Conservation (phyloP, 1,140 invertebrate genomes). For the Drosophila simulans region DNA sequence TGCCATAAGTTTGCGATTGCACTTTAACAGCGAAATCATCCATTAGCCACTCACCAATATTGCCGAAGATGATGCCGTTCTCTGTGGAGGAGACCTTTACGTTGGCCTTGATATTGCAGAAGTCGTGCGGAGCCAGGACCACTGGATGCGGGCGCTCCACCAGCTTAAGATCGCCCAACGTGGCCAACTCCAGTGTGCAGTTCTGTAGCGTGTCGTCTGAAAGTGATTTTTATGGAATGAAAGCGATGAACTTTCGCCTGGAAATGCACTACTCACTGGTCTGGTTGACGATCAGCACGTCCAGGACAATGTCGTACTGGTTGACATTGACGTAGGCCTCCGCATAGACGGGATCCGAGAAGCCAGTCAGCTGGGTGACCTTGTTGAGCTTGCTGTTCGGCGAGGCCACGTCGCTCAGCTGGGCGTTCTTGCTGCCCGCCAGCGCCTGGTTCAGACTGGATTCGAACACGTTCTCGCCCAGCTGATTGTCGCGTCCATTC, state of each 20-base stretch:
- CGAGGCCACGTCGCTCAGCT: slow-evolving; percentile 85
- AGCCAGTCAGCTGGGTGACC: slow-evolving; percentile 99
- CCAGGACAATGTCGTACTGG: slow-evolving; percentile 99
- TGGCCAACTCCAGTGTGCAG: slow-evolving; percentile 98
- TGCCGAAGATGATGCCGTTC: slow-evolving; percentile 99
- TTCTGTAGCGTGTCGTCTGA: slow-evolving; percentile 97
- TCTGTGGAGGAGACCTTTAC: slow-evolving; percentile 98
- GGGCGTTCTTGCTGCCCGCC: slow-evolving; percentile 86
- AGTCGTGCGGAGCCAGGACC: slow-evolving; percentile 97
- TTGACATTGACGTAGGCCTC: slow-evolving; percentile 99
- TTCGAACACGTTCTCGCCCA: slow-evolving; percentile 97
- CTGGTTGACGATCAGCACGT: slow-evolving; percentile 99
- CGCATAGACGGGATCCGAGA: slow-evolving; percentile 99
- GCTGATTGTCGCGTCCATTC: slow-evolving; percentile 89
- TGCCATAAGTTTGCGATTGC: not conserved
- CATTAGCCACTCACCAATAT: slow-evolving; percentile 90
- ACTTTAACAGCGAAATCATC: not conserved
- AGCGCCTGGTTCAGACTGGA: slow-evolving; percentile 96
- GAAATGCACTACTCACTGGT: slow-evolving; percentile 87
- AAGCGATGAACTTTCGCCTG: rapidly evolving
- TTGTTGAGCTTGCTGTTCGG: slow-evolving; percentile 90
- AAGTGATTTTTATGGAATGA: not conserved
- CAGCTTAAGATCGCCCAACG: slow-evolving; percentile 98
- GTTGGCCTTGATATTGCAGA: slow-evolving; percentile 98
- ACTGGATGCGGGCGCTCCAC: slow-evolving; percentile 98